These are phyloP conservation scores for Hartigia nigra DNA, from an alignment of 2,888 invertebrate species.

Conservation along the genomic window DNA sequence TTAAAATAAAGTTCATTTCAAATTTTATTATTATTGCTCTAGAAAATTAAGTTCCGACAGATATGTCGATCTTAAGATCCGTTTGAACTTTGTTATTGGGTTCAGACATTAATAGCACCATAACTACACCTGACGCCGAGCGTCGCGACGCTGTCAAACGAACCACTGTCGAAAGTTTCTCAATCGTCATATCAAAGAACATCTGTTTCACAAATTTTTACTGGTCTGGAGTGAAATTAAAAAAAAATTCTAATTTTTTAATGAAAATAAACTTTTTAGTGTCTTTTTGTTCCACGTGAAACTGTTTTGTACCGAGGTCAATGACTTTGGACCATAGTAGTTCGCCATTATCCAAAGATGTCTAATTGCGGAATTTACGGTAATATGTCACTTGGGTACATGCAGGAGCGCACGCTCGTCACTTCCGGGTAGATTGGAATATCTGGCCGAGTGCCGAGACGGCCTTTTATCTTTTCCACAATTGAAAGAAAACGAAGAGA, in stretches of 20 bases:
- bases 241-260: background rate
- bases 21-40: background rate
- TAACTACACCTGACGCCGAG: background rate
- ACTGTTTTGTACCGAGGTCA: background rate
- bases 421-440: slow-evolving; percentile 33
- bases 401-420: background rate
- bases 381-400: slow-evolving; percentile 33
- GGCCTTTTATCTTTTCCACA: background rate
- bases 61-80: background rate
- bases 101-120: slow-evolving; percentile 3
- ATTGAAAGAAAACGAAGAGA: background rate
- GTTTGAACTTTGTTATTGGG: background rate
- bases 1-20: background rate
- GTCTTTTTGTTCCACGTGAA: background rate
- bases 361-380: slow-evolving; percentile 22
- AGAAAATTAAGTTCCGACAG: background rate
- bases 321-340: background rate
- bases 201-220: background rate
- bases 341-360: background rate
- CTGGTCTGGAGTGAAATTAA: background rate
- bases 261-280: background rate
- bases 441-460: background rate
- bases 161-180: background rate
- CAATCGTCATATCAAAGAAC: background rate
- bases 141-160: slow-evolving; percentile 2